A percentile compares a stretch with the other conserved stretches of the same genome.
These are phyloP conservation scores for Pherbina coryleti DNA, from an alignment of 2,888 invertebrate species.

Conservation along the genomic window DNA sequence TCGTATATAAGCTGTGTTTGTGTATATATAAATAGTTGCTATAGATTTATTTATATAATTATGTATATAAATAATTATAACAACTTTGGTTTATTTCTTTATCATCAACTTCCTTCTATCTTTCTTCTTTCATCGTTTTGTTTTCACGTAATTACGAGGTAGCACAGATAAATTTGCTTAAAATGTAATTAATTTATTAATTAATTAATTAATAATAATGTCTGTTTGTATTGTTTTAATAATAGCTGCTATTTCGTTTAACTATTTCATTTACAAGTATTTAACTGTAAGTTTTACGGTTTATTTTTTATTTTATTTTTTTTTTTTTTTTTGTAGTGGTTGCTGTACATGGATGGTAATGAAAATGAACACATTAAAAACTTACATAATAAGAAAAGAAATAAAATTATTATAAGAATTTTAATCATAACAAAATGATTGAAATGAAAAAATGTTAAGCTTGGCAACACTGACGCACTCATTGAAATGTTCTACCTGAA, in stretches of 20 bases:
- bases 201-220: conserved; percentile 34
- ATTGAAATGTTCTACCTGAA: not conserved
- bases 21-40: not conserved
- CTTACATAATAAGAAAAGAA: not conserved
- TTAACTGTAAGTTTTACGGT: conserved; percentile 9
- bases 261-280: conserved; percentile 23
- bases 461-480: not conserved
- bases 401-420: not conserved
- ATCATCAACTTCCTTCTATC: not conserved
- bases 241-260: conserved; percentile 1
- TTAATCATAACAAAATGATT: not conserved
- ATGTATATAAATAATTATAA: too few species aligned
- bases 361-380: not conserved
- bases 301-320: too few species aligned
- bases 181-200: conserved; percentile 26
- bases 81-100: conserved; percentile 7
- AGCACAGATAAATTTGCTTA: conserved; percentile 39
- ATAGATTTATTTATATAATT: not conserved
- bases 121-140: not conserved
- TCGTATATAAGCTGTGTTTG: too few species aligned
- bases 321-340: conserved; percentile 13
- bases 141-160: conserved; percentile 36
- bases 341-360: conserved; percentile 18
- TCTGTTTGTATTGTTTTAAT: conserved; percentile 18
- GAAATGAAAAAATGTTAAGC: not conserved